These are phyloP conservation scores for Microlaimidae sp. DNA, from an alignment of 2,888 invertebrate species.

Conservation along the genomic window DNA sequence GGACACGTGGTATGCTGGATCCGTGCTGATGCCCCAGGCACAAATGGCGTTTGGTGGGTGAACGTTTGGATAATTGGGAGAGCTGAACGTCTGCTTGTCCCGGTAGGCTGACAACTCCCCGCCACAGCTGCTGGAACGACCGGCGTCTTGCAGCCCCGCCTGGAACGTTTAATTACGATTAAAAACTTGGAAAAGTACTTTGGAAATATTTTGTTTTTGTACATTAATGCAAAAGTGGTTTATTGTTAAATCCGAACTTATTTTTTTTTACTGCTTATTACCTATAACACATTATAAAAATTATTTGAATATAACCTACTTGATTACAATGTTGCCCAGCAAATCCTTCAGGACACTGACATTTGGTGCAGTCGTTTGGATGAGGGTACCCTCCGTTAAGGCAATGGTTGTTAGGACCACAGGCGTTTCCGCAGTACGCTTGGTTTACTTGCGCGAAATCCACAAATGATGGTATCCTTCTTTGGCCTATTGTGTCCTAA, in stretches of 20 bases:
- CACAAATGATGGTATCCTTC: slow-evolving; percentile 29
- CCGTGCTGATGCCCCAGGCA: slow-evolving; percentile 27
- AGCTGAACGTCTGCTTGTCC: background rate
- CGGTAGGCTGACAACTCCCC: slow-evolving; percentile 15
- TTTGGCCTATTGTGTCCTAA: too few relatives aligned
- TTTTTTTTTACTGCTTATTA: too few relatives aligned
- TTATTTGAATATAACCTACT: too few relatives aligned
- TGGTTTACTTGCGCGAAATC: slow-evolving; percentile 18
- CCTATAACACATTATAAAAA: too few relatives aligned
- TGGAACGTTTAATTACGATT: too few relatives aligned
- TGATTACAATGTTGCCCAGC: slow-evolving; percentile 24
- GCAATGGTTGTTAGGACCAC: slow-evolving; percentile 14
- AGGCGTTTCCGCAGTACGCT: background rate
- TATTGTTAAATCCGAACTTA: too few relatives aligned
- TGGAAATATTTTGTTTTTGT: too few relatives aligned
- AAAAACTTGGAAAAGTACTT: too few relatives aligned
- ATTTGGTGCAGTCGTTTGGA: slow-evolving; percentile 28
- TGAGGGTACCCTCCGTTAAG: slow-evolving; percentile 26
- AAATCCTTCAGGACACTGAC: slow-evolving; percentile 29
- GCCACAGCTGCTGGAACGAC: slow-evolving; percentile 21
- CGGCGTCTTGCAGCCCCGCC: too few relatives aligned
- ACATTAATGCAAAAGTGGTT: too few relatives aligned
- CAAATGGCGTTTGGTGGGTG: too few relatives aligned
- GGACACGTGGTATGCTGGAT: slow-evolving; percentile 17
- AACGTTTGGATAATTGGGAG: slow-evolving; percentile 7